Conservation (phyloP, 1,140 invertebrate species). For the Subanguina moxae region DNA sequence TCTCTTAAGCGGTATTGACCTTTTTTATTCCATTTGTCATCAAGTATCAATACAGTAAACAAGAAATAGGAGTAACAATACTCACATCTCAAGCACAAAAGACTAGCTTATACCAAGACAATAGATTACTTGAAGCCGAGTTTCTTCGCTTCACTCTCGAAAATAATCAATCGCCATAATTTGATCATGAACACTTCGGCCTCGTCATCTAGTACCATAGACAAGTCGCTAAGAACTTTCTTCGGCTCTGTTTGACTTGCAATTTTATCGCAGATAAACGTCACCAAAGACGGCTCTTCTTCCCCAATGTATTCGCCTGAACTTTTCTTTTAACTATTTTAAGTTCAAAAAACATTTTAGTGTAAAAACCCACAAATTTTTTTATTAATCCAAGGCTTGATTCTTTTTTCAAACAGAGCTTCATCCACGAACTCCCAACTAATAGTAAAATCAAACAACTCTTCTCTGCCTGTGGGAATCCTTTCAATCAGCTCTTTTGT, state of each 20-base stretch:
- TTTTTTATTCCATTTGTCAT: too few species aligned
- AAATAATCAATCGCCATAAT: conserved; percentile 97
- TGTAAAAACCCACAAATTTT: conserved; percentile 73
- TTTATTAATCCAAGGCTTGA: conserved; percentile 98
- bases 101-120: neutral
- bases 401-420: conserved; percentile 89
- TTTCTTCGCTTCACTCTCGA: conserved; percentile 97
- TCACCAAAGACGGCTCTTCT: conserved; percentile 92
- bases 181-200: conserved; percentile 99
- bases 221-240: conserved; percentile 90
- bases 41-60: too few species aligned
- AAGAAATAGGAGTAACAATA: too few species aligned
- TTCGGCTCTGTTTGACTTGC: conserved; percentile 83
- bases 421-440: conserved; percentile 83
- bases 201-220: conserved; percentile 98
- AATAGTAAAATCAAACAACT: conserved; percentile 85
- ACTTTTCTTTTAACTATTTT: neutral
- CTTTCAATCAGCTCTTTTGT: conserved; percentile 95
- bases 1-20: too few species aligned
- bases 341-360: neutral
- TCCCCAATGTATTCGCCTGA: conserved; percentile 88
- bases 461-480: conserved; percentile 75
- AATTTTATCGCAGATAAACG: conserved; percentile 98
- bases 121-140: conserved; percentile 45
- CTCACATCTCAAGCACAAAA: too few species aligned